Conservation (phyloP, 2,797 vertebrate genomes). For the Sebastes kiyomatsui region DNA sequence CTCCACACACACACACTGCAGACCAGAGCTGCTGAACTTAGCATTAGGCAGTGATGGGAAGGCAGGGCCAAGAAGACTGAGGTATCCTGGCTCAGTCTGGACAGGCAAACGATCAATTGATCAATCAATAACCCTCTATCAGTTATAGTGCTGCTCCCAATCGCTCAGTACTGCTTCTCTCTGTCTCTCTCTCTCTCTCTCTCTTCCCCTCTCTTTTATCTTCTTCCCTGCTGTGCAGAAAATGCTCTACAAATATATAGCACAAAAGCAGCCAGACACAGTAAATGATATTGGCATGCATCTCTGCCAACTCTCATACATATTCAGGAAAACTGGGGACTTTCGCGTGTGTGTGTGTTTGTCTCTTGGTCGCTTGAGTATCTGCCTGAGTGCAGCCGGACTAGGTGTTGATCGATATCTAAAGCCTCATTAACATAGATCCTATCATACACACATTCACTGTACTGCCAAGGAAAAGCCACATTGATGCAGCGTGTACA, state of each 20-base stretch:
- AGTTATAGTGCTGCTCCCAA: constrained; percentile 68
- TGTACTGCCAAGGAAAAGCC: constrained; percentile 60
- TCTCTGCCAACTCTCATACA: constrained; percentile 52
- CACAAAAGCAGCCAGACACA: constrained; percentile 35
- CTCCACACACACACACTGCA: constrained; percentile 4
- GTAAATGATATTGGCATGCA: constrained; percentile 53
- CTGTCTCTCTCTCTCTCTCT: neutral
- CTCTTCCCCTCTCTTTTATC: neutral
- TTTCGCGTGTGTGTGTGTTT: constrained; percentile 7
- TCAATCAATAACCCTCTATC: constrained; percentile 74
- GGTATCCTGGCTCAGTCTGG: constrained; percentile 62
- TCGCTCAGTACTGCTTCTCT: constrained; percentile 36
- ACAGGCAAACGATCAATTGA: constrained; percentile 70
- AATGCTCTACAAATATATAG: constrained; percentile 29
- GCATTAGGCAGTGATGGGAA: constrained; percentile 62
- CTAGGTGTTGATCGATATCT: constrained; percentile 59
- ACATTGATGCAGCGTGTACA: constrained; percentile 50
- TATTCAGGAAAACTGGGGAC: constrained; percentile 41
- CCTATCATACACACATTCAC: constrained; percentile 53
- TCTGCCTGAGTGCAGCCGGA: constrained; percentile 37
- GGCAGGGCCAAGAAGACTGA: constrained; percentile 59
- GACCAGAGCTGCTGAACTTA: constrained; percentile 68
- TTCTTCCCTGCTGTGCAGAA: constrained; percentile 23
- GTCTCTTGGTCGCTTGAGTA: constrained; percentile 21
- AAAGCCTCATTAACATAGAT: constrained; percentile 71